Evolutionary conservation across 1,140 invertebrate genomes (phyloP), one percentile per base, ranked within the genome.

Genomic region (Parapsyche elsis): DNA sequence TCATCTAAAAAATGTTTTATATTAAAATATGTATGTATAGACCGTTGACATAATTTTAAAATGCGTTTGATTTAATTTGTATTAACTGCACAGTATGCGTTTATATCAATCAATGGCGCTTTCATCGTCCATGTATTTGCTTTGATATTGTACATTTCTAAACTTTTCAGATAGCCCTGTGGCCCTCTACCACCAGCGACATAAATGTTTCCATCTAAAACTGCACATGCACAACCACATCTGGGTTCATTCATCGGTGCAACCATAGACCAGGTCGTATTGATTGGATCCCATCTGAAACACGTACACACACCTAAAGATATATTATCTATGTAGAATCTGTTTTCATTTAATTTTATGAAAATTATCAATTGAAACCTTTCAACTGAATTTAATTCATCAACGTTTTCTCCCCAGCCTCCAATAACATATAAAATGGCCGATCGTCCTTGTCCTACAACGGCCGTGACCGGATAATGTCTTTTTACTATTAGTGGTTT

Each of bases 111-210:
- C 23, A 67, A 24, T 5, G 64, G 24, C 5, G 21, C 24, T 67
- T 67, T 67, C 24, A 30, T 67, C 24, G 0, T 7, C 64, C 64
- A 67, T 0, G 2, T 24, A 67, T 67, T 67, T 24, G 9, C 21
- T 12, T 26, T 67, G 19, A 67, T 2, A 67, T 67, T n/a, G 23
- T 26, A 67, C 24, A 67, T 26, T 67, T 67, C 64, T 12, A 67
- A 12, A 26, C 0, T 26, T 4, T 67, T 67, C 12, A 24, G 5
- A 26, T 24, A 67, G 4, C 4, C 26, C 5, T 26, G 26, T 67
- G 23, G 23, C 5, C 26, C 14, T 67, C 21, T 26, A 14, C 64
- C 64, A 30, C 64, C 64, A 9, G 64, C 64, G 1, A 23, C 64
- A 23, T 26, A 67, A 26, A 67, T 19, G 5, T 67, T 67, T 67